Evolutionary conservation across 1,140 invertebrate genomes (phyloP).

Genomic region (Adoxophyes honmai): DNA sequence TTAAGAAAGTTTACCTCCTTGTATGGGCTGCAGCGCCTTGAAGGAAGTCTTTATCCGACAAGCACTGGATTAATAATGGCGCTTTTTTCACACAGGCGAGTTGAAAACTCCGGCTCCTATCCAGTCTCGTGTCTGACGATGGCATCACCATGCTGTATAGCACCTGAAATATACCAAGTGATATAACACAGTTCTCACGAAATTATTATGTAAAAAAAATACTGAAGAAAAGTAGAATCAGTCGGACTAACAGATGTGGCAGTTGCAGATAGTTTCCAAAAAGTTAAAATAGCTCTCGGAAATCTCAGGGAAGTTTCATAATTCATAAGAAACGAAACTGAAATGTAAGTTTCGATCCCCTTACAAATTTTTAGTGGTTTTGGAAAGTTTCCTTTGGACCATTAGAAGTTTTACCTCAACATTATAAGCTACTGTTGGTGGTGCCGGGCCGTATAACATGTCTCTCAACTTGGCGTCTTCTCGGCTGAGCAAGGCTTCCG

Average conservation of each 20-base stretch:
- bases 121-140: conserved; percentile 88
- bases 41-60: conserved; percentile 66
- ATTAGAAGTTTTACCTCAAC: no score
- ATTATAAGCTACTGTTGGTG: conserved; percentile 73
- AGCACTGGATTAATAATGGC: conserved; percentile 65
- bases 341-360: no score
- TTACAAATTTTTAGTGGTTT: no score
- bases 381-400: no score
- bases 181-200: conserved; percentile 8
- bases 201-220: conserved; percentile 9
- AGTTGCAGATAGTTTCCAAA: no score
- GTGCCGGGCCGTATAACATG: conserved; percentile 70
- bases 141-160: conserved; percentile 95
- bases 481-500: conserved; percentile 63
- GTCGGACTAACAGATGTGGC: no score
- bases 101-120: conserved; percentile 92
- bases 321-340: no score
- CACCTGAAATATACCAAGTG: conserved; percentile 81
- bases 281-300: no score
- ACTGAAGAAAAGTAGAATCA: conserved; percentile 12
- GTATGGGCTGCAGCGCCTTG: conserved; percentile 65
- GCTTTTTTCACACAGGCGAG: conserved; percentile 90
- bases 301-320: no score
- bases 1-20: conserved; percentile 67
- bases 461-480: conserved; percentile 66